These are phyloP conservation scores for Xenopus borealis DNA, from an alignment of 2,113 vertebrate species.

Conservation along the genomic window DNA sequence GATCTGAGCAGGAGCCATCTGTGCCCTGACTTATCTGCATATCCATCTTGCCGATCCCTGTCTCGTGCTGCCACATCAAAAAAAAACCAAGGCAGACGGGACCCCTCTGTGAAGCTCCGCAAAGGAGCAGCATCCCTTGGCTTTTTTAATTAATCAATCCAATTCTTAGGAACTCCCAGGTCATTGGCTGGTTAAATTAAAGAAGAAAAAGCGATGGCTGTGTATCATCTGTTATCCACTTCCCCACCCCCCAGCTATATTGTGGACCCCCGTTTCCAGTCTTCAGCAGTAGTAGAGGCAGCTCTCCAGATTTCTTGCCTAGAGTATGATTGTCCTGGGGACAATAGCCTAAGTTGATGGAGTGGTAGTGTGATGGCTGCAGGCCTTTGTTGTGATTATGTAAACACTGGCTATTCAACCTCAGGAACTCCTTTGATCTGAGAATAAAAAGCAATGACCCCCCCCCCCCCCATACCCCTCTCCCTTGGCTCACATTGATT, in stretches of 20 bases:
- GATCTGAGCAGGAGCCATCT: conserved; percentile 18
- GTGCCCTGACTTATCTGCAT: conserved; percentile 12
- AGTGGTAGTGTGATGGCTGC: conserved; percentile 39
- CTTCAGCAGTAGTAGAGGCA: conserved; percentile 24
- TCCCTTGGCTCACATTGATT: conserved; percentile 25
- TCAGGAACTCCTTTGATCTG: conserved; percentile 46
- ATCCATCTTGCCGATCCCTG: conserved; percentile 15
- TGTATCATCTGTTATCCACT: conserved; percentile 38
- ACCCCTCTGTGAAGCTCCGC: conserved; percentile 23
- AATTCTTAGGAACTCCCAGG: conserved; percentile 16
- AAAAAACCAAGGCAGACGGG: conserved; percentile 9
- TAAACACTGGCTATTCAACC: conserved; percentile 45
- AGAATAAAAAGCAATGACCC: conserved; percentile 44
- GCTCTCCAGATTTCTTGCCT: conserved; percentile 19
- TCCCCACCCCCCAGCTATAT: conserved; percentile 18
- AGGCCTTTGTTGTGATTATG: conserved; percentile 46
- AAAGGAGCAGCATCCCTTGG: conserved; percentile 19
- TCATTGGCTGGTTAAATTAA: conserved; percentile 40
- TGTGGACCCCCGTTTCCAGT: conserved; percentile 9
- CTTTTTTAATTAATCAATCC: conserved; percentile 28
- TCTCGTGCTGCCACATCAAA: conserved; percentile 14
- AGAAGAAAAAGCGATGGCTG: conserved; percentile 15
- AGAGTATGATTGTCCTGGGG: conserved; percentile 40
- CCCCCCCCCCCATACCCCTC: not conserved
- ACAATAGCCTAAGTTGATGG: conserved; percentile 34